These are phyloP conservation scores for Lysandra coridon DNA, from an alignment of 2,888 invertebrate species.

Conservation along the genomic window DNA sequence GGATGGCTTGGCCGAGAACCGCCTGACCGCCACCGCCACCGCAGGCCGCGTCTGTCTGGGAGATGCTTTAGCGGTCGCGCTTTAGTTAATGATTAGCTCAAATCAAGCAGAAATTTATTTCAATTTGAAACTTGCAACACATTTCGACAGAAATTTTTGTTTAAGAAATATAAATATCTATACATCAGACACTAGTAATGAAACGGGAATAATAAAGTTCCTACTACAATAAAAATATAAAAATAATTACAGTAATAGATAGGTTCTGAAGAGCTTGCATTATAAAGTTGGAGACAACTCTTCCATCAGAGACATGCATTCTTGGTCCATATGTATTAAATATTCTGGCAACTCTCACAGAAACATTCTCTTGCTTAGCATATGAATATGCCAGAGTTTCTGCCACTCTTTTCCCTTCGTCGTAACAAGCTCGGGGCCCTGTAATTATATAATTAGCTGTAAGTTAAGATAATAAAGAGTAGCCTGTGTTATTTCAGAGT, in stretches of 20 bases:
- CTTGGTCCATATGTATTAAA: conserved; percentile 99
- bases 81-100: no score
- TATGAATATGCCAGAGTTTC: conserved; percentile 98
- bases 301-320: conserved; percentile 99
- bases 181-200: background rate
- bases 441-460: conserved; percentile 32
- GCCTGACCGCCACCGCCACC: no score
- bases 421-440: conserved; percentile 98
- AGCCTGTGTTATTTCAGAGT: background rate
- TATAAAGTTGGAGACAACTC: conserved; percentile 99
- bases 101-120: no score
- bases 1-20: no score
- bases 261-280: conserved; percentile 97
- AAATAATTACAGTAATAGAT: conserved; percentile 90
- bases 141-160: no score
- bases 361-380: conserved; percentile 97
- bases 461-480: background rate
- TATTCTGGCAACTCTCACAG: conserved; percentile 97
- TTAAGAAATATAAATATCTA: background rate
- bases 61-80: no score
- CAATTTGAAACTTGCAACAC: no score
- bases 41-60: no score
- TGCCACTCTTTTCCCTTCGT: conserved; percentile 99
- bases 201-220: background rate
- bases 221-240: background rate